Evolutionary conservation across 2,888 invertebrate genomes (phyloP), one percentile per base, ranked within the genome.

Genomic region (Sericinus montela): DNA sequence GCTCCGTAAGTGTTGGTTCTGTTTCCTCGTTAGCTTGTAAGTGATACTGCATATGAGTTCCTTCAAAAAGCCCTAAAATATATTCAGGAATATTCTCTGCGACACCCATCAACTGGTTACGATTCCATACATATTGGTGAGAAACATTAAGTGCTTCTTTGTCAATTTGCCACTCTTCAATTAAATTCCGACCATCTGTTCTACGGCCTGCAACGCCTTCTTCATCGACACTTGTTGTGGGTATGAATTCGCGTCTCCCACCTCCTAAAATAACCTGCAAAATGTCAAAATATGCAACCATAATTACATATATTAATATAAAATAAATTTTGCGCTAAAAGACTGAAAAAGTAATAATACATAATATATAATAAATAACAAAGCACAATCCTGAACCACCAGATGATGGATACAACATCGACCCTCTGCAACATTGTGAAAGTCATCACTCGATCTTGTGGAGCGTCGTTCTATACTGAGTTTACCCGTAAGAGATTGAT

Each of bases 231-330:
- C 60, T 62, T 1, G 70, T 71, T 9, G 76, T 87, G 0, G 92
- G 91, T 11, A 92, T 65, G 57, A 95, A 92, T 51, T 92, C 90
- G 6, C 79, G 74, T 19, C 93, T 83, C 1, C 95, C 95, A 0
- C 95, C 95, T 0, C 95, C 95, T 51, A 95, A 70, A 37, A 95
- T 91, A 0, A 94, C 91, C 89, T 92, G 55, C 0, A 57, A 55
- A 51, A 42, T n/a, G n/a, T n/a, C n/a, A n/a, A n/a, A n/a, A n/a
- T n/a, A n/a, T n/a, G n/a, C n/a, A n/a, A n/a, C n/a, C n/a, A n/a
- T n/a, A n/a, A n/a, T n/a, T n/a, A n/a, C n/a, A n/a, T n/a, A n/a
- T n/a, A n/a, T n/a, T n/a, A n/a, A n/a, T n/a, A n/a, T n/a, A n/a
- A n/a, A n/a, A n/a, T n/a, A n/a, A n/a, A n/a, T n/a, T n/a, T n/a